Percentiles rank a stretch among this genome's conserved stretches.
Evolutionary conservation across 1,140 invertebrate genomes (phyloP).

Genomic region (Papilio dardanus): DNA sequence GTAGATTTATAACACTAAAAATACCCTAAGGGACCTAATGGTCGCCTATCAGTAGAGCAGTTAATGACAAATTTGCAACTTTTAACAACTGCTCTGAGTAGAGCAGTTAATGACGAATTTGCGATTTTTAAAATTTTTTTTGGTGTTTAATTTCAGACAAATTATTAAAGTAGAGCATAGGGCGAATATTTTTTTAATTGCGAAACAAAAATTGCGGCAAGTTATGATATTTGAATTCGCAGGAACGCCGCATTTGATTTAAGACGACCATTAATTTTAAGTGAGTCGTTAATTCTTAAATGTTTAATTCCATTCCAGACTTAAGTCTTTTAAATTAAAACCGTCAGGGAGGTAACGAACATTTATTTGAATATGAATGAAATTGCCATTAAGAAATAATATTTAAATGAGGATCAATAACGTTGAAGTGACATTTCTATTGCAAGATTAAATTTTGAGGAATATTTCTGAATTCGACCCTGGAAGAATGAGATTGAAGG

Average conservation of each 20-base stretch:
- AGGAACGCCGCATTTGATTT: conserved; percentile 11
- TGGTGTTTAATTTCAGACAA: background rate
- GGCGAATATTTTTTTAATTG: background rate
- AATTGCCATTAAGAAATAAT: background rate
- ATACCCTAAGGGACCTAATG: too few relatives aligned
- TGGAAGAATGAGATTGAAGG: too few relatives aligned
- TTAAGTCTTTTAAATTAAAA: conserved; percentile 19
- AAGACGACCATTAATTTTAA: conserved; percentile 30
- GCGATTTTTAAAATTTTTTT: background rate
- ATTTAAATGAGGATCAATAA: conserved; percentile 9
- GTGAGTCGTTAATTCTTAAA: conserved; percentile 24
- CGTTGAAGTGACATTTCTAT: background rate
- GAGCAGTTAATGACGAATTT: too few relatives aligned
- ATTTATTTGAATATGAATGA: conserved; percentile 19
- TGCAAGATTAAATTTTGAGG: too few relatives aligned
- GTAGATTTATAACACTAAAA: too few relatives aligned
- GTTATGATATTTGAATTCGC: conserved; percentile 10
- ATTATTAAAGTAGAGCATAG: background rate
- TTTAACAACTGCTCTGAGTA: too few relatives aligned
- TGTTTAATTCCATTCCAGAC: conserved; percentile 24
- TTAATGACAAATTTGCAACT: too few relatives aligned
- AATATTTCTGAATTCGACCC: too few relatives aligned
- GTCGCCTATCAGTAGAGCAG: too few relatives aligned
- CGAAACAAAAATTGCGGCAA: background rate
- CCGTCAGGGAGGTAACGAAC: background rate